These are phyloP conservation scores for Trididemnum nubilum DNA, from an alignment of 23 tunicate species.

Conservation along the genomic window DNA sequence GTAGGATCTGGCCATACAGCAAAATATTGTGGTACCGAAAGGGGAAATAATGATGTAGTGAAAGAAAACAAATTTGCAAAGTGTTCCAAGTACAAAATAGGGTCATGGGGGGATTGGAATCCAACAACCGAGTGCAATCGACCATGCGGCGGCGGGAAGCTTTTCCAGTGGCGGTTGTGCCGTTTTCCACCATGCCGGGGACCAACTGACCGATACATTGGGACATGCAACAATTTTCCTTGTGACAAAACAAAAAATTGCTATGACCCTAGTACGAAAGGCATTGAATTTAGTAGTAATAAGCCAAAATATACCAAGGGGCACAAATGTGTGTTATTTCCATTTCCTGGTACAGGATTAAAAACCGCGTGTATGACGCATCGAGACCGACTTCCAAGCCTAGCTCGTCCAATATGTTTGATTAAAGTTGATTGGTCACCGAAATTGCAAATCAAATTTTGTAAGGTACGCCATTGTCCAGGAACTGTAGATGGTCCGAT, in stretches of 20 bases:
- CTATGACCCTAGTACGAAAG: slow-evolving; percentile 27
- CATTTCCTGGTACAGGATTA: background rate
- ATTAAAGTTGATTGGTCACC: background rate
- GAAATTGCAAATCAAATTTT: background rate
- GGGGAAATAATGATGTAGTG: background rate
- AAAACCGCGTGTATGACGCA: background rate
- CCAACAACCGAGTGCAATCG: background rate
- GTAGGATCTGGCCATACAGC: background rate
- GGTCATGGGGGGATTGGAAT: slow-evolving; percentile 25
- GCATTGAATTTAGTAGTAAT: slow-evolving; percentile 5
- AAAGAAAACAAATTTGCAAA: background rate
- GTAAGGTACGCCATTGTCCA: slow-evolving; percentile 14
- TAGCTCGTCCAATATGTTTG: slow-evolving; percentile 17
- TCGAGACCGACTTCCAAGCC: background rate
- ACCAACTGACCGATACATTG: background rate
- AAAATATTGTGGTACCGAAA: background rate
- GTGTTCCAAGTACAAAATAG: slow-evolving; percentile 3
- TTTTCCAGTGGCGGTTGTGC: background rate
- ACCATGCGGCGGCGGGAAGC: slow-evolving; percentile 10
- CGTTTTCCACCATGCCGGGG: slow-evolving; percentile 23
- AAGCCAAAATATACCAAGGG: background rate
- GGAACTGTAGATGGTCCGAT: slow-evolving; percentile 21
- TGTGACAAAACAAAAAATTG: slow-evolving; percentile 29
- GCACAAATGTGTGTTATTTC: background rate
- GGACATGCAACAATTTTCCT: background rate